Evolutionary conservation across 2,113 vertebrate species (phyloP), one percentile per base, ranked within the genome.

Genomic region (Callionymus lyra): DNA sequence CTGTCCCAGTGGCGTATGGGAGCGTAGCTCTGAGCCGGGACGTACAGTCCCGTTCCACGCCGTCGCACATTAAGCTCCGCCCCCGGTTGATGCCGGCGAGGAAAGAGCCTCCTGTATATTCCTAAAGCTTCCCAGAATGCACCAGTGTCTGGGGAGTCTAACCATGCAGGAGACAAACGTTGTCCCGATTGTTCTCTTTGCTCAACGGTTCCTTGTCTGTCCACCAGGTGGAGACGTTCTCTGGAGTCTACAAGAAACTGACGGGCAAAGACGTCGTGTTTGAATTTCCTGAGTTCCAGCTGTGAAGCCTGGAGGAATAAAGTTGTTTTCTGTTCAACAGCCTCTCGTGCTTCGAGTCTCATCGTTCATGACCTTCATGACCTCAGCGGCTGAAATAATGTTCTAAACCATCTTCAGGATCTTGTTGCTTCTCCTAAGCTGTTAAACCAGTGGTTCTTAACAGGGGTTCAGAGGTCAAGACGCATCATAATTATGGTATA

Each of bases 161-260:
- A 78, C 76, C 79, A 77, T 75, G 68, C 68, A 74, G 76, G 66
- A 27, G 21, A 47, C 38, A 70, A 63, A 79, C 13, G 36, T 11
- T 10, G 9, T 9, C 6, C 2, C 5, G 16, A 11, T 9, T 16
- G 16, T 12, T 17, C 6, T 10, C 16, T 40, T 9, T 15, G 9
- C 8, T 13, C 2, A 2, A 21, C 15, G 15, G 10, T 38, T 13
- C 5, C 6, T 15, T 12, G 6, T 34, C 18, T 9, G 3, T 47
- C 14, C 31, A 65, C 6, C 68, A 99, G 95, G 93, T 98, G 38
- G 95, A 99, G 78, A 99, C 94, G 21, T 99, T 97, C 79, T 91
- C 95, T 74, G 93, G 94, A 64, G 95, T 98, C 72, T 99, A 98
- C 84, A 99, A 98, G 88, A 99, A 99, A 81, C 93, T 99, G 79